Conservation (phyloP, 2,797 vertebrate genomes). For the Leuciscus waleckii region DNA sequence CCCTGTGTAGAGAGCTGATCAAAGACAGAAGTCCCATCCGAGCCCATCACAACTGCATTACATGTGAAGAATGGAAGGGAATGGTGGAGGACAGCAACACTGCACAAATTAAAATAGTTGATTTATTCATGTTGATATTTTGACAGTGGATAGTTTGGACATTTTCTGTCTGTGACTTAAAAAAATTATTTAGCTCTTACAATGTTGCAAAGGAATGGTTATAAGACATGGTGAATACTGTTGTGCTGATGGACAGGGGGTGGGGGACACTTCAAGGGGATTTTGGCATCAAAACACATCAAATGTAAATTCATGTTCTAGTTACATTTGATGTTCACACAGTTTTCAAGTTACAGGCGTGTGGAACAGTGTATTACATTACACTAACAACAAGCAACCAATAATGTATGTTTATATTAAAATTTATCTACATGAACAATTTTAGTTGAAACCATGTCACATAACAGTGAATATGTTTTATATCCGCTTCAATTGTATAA, state of each 20-base stretch:
- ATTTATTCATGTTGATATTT: slow-evolving; percentile 16
- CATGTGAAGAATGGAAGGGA: neutral
- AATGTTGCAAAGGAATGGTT: neutral
- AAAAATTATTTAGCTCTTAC: neutral
- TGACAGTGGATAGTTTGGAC: neutral
- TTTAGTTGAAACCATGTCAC: neutral
- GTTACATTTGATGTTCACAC: neutral
- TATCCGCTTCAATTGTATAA: neutral
- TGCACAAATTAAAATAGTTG: neutral
- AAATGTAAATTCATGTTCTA: slow-evolving; percentile 16
- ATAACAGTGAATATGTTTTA: neutral
- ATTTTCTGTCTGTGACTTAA: neutral
- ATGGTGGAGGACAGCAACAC: slow-evolving; percentile 4
- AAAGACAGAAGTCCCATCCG: slow-evolving; percentile 12
- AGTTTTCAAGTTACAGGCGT: neutral
- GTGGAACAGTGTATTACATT: neutral
- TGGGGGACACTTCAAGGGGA: slow-evolving; percentile 44
- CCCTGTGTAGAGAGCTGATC: slow-evolving; percentile 36
- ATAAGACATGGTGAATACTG: slow-evolving; percentile 10
- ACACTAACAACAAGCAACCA: neutral
- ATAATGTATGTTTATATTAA: neutral
- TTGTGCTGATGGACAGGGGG: slow-evolving; percentile 40
- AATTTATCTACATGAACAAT: neutral
- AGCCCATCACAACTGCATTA: neutral
- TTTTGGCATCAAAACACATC: slow-evolving; percentile 38